These are phyloP conservation scores for Furcifer pardalis DNA, from an alignment of 2,797 vertebrate species.

Conservation along the genomic window DNA sequence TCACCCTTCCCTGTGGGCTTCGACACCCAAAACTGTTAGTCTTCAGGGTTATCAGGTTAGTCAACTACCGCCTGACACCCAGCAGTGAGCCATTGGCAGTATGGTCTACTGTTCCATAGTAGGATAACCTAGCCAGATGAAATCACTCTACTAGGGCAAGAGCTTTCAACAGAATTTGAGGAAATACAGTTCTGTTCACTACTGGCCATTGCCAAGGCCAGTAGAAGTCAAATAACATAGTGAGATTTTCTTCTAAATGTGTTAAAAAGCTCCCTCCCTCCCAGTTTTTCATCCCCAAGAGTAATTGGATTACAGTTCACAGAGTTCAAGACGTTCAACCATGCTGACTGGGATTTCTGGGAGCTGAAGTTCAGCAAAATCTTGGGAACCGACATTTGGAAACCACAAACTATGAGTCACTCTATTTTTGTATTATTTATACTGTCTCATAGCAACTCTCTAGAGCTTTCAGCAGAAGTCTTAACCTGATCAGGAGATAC, in stretches of 20 bases:
- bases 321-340: background rate
- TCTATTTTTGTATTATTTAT: background rate
- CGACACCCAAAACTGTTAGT: no score
- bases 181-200: background rate
- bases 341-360: background rate
- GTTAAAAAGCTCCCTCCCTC: background rate
- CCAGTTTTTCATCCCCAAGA: background rate
- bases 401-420: background rate
- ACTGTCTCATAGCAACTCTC: background rate
- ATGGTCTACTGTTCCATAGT: no score
- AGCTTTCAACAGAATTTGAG: background rate
- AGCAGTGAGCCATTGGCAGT: no score
- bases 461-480: background rate
- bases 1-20: no score
- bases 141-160: constrained; percentile 8
- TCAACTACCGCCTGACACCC: no score
- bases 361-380: background rate
- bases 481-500: background rate
- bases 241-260: background rate
- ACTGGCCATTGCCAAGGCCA: background rate
- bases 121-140: no score
- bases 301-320: background rate
- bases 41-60: no score
- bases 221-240: background rate
- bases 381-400: background rate